phyloP scores from a whole-genome alignment of 2,888 invertebrate genomes.

The Campopleginae sp. region DNA sequence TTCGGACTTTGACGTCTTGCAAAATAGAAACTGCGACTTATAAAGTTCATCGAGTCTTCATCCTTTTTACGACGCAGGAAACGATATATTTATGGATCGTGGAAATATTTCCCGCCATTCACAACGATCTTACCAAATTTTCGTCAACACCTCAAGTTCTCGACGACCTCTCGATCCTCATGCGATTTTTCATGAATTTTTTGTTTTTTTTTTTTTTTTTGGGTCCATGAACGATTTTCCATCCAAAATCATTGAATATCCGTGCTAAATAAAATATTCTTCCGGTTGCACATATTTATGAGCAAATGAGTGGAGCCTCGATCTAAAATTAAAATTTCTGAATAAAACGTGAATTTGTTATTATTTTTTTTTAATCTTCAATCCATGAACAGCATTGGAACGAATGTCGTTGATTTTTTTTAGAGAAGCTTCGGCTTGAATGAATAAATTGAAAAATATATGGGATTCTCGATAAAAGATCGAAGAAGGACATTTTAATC shows the following conservation, averaged over 20 bases:
- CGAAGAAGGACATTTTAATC: conserved; percentile 9
- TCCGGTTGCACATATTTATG: no score
- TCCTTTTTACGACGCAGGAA: not conserved
- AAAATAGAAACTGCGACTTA: no score
- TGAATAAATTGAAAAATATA: not conserved
- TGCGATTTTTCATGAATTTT: no score
- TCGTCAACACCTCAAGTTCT: no score
- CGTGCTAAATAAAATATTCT: no score
- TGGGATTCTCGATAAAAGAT: not conserved
- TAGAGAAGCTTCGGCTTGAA: not conserved
- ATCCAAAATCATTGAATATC: not conserved
- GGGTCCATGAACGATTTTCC: not conserved
- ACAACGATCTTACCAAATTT: no score
- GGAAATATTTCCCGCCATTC: no score
- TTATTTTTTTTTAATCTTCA: not conserved
- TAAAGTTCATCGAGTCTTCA: not conserved
- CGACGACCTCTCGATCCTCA: no score
- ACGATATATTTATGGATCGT: not conserved
- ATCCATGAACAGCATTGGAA: no score
- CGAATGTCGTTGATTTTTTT: not conserved
- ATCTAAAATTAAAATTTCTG: no score
- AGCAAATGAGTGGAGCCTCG: not conserved
- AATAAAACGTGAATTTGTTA: no score
- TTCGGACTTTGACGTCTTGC: not conserved
- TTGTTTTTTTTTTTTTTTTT: no score